phyloP scores from a whole-genome alignment of 2,888 invertebrate genomes.

The Ariolimax columbianus region DNA sequence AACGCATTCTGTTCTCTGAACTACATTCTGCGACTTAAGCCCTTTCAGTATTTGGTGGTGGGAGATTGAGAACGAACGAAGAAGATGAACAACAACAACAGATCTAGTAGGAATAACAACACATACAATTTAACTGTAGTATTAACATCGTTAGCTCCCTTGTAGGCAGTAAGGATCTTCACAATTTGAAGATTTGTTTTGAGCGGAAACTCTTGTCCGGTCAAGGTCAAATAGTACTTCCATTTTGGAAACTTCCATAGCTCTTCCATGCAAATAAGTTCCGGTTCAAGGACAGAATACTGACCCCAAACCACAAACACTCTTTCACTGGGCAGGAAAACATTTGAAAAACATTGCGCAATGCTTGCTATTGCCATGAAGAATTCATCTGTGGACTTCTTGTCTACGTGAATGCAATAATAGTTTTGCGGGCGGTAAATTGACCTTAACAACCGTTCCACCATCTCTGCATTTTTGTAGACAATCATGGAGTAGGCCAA shows the following conservation, averaged over 20 bases:
- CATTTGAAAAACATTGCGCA: slow-evolving; percentile 69
- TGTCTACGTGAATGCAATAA: slow-evolving; percentile 76
- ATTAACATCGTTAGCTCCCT: slow-evolving; percentile 71
- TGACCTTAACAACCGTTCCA: slow-evolving; percentile 68
- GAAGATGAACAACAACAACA: too few relatives aligned
- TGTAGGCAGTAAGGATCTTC: slow-evolving; percentile 65
- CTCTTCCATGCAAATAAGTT: slow-evolving; percentile 69
- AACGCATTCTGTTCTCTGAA: too few relatives aligned
- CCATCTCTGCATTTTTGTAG: slow-evolving; percentile 64
- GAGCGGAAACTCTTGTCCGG: slow-evolving; percentile 19
- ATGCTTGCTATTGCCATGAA: slow-evolving; percentile 60
- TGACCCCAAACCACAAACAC: slow-evolving; percentile 66
- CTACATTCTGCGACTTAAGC: too few relatives aligned
- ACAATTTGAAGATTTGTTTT: slow-evolving; percentile 3
- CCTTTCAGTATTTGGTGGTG: too few relatives aligned
- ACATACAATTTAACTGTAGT: slow-evolving; percentile 3
- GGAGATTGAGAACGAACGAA: too few relatives aligned
- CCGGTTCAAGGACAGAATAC: slow-evolving; percentile 68
- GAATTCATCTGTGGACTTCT: slow-evolving; percentile 59
- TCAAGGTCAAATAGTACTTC: slow-evolving; percentile 47
- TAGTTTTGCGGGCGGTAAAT: slow-evolving; percentile 74
- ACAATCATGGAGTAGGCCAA: slow-evolving; percentile 70
- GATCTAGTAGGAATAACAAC: too few relatives aligned
- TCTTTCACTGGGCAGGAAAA: slow-evolving; percentile 62
- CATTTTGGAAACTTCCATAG: slow-evolving; percentile 60